These are phyloP conservation scores for Coendou prehensilis DNA, from an alignment of 2,797 vertebrate species.

Conservation along the genomic window DNA sequence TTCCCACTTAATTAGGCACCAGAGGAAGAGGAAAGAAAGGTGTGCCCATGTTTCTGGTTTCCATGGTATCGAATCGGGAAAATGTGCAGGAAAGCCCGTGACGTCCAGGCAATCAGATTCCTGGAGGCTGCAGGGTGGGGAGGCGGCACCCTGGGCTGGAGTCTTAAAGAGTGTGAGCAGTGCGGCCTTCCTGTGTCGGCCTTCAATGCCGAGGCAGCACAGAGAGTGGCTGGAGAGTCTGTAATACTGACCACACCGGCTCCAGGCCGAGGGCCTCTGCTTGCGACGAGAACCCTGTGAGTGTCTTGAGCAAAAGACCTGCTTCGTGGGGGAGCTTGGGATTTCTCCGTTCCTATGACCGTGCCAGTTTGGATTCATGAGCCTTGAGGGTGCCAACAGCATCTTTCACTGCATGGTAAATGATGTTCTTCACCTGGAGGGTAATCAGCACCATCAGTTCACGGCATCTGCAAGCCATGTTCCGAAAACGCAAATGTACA, in stretches of 20 bases:
- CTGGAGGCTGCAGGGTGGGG: slow-evolving; percentile 89
- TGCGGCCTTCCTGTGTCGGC: slow-evolving; percentile 86
- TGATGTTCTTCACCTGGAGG: slow-evolving; percentile 99
- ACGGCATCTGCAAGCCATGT: not conserved
- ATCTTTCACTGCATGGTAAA: slow-evolving; percentile 99
- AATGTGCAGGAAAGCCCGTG: slow-evolving; percentile 87
- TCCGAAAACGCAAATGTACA: not conserved
- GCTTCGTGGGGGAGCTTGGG: slow-evolving; percentile 84
- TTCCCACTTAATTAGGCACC: slow-evolving; percentile 88
- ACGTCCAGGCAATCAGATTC: slow-evolving; percentile 86
- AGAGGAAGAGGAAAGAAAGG: slow-evolving; percentile 81
- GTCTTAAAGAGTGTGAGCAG: slow-evolving; percentile 87
- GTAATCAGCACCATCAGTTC: slow-evolving; percentile 70
- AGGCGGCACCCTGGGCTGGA: slow-evolving; percentile 87
- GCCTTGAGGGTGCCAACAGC: slow-evolving; percentile 98
- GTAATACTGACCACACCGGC: slow-evolving; percentile 89
- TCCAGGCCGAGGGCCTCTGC: slow-evolving; percentile 87
- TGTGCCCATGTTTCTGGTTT: slow-evolving; percentile 87
- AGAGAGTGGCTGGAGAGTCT: slow-evolving; percentile 90
- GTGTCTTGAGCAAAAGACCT: slow-evolving; percentile 87
- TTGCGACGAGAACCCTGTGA: slow-evolving; percentile 86
- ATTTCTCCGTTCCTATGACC: slow-evolving; percentile 92
- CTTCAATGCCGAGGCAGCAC: slow-evolving; percentile 89
- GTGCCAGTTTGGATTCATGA: slow-evolving; percentile 96
- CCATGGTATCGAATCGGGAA: slow-evolving; percentile 84